Evolutionary conservation across 2,888 invertebrate genomes (phyloP).

Genomic region (Leucophenga montana): DNA sequence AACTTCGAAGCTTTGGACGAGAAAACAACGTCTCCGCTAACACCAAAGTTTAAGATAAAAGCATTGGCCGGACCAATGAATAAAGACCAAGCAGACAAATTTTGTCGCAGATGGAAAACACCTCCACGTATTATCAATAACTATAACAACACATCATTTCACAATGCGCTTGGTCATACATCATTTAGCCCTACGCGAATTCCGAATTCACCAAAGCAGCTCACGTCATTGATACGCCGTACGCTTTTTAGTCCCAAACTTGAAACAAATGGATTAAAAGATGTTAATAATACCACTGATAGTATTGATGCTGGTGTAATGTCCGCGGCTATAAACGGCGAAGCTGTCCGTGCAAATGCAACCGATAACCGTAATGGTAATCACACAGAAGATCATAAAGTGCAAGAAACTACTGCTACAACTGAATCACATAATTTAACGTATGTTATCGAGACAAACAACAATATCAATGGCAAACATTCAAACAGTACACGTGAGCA

Average conservation of each 20-base stretch:
- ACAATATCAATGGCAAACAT: not conserved
- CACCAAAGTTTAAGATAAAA: conserved; percentile 82
- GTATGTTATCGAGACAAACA: conserved; percentile 41
- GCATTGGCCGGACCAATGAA: conserved; percentile 96
- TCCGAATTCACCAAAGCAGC: no score
- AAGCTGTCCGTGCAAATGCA: no score
- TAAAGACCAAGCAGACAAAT: conserved; percentile 79
- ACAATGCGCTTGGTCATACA: not conserved
- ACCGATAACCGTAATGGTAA: conserved; percentile 44
- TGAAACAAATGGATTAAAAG: conserved; percentile 13
- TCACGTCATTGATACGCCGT: conserved; percentile 40
- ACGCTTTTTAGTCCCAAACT: conserved; percentile 53
- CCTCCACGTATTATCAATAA: conserved; percentile 77
- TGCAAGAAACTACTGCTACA: not conserved
- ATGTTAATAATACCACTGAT: not conserved
- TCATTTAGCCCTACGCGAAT: conserved; percentile 27
- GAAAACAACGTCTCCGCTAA: conserved; percentile 73
- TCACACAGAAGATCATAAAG: conserved; percentile 32
- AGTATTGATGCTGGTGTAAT: not conserved
- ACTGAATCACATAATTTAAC: not conserved
- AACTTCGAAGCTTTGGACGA: no score
- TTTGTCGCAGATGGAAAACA: conserved; percentile 87
- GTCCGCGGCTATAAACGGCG: no score
- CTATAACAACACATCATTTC: conserved; percentile 28
- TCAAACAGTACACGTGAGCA: not conserved